Conservation (phyloP, 2,113 vertebrate species). For the Ariopsis seemanni region DNA sequence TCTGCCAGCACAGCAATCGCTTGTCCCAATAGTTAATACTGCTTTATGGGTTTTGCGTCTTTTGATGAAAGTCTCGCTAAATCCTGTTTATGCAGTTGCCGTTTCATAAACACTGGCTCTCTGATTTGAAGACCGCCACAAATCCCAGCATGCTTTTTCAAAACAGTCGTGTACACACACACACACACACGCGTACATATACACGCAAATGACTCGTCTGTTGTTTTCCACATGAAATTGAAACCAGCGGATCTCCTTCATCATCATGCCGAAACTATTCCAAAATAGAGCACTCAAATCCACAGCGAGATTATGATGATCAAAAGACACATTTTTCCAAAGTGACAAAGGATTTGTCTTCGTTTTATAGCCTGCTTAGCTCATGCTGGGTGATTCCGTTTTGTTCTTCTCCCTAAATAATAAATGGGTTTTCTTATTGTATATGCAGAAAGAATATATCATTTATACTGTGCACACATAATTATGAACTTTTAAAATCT, state of each 20-base stretch:
- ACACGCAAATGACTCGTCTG: conserved; percentile 25
- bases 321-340: conserved; percentile 51
- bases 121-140: conserved; percentile 41
- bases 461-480: conserved; percentile 1
- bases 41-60: conserved; percentile 41
- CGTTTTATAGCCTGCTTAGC: conserved; percentile 44
- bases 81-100: conserved; percentile 54
- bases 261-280: conserved; percentile 49
- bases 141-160: conserved; percentile 37
- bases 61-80: conserved; percentile 51
- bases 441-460: conserved; percentile 2
- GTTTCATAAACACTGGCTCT: conserved; percentile 53
- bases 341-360: conserved; percentile 53
- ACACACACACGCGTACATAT: conserved; percentile 30
- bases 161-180: conserved; percentile 28
- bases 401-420: conserved; percentile 23
- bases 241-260: conserved; percentile 50
- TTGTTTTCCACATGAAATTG: conserved; percentile 52
- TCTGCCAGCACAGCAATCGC: conserved; percentile 44
- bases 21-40: conserved; percentile 48
- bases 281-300: conserved; percentile 49
- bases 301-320: conserved; percentile 52
- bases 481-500: conserved; percentile 22
- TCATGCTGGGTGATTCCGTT: conserved; percentile 31
- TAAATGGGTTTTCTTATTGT: conserved; percentile 15